Evolutionary conservation across 2,888 invertebrate genomes (phyloP).

Genomic region (Phoenoteleia sp.): DNA sequence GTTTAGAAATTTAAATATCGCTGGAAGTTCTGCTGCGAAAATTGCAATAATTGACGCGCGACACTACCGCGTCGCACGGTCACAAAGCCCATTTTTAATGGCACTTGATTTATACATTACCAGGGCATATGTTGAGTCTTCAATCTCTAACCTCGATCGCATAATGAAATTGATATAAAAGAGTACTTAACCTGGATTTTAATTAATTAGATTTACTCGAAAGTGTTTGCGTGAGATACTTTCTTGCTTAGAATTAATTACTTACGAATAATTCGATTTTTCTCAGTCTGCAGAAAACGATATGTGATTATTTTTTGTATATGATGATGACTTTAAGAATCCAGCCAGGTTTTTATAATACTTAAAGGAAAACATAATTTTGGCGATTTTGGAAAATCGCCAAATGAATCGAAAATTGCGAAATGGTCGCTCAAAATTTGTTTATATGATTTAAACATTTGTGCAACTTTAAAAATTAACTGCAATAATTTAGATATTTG

Average conservation of each 20-base stretch:
- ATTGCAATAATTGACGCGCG: background rate
- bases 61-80: background rate
- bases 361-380: too few relatives aligned
- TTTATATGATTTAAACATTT: too few relatives aligned
- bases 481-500: too few relatives aligned
- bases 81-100: background rate
- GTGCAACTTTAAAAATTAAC: too few relatives aligned
- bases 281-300: background rate
- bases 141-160: slow-evolving; percentile 36
- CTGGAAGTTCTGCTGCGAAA: background rate
- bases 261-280: background rate
- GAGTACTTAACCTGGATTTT: slow-evolving; percentile 41
- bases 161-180: slow-evolving; percentile 34
- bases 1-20: background rate
- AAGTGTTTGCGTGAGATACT: slow-evolving; percentile 55
- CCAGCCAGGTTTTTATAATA: too few relatives aligned
- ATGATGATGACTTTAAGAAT: too few relatives aligned
- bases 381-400: too few relatives aligned
- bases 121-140: background rate
- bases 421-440: too few relatives aligned
- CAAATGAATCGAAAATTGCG: too few relatives aligned
- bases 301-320: too few relatives aligned
- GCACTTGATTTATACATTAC: background rate
- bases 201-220: slow-evolving; percentile 49
- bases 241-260: slow-evolving; percentile 31